Evolutionary conservation across 2,797 vertebrate genomes (phyloP), one percentile per base, ranked within the genome.

Genomic region (Monodelphis domestica): DNA sequence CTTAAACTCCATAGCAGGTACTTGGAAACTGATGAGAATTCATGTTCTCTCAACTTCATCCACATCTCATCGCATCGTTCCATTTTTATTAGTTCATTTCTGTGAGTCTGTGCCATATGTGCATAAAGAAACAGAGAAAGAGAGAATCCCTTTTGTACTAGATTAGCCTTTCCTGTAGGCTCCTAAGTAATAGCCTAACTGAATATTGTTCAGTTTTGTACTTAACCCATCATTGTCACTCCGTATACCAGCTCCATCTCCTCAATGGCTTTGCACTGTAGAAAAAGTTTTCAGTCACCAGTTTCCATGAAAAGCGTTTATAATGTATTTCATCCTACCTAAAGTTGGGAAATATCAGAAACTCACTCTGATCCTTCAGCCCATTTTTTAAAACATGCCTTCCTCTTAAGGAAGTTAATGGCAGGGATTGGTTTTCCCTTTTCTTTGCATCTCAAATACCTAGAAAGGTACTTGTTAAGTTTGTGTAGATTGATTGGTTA

Each of bases 1-100:
- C 87, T 99, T 99, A 95, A 99, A 99, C 98, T 99, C 99, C 88
- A 99, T 99, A 98, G 99, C 99, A 99, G 99, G 99, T 99, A 99
- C 54, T 93, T 93, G 63, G 55, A 29, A 28, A 89, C 55, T 63
- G 92, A 26, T 33, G 26, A 97, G 84, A 51, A 53, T 0, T 0
- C 38, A 87, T 30, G 87, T 98, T 95, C 94, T 97, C 97, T 97
- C 95, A 97, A 95, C 33, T 70, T 88, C 87, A 78, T 91, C 70
- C 57, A n/a, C 92, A 95, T 95, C 90, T 95, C 89, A 95, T 92
- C 88, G 55, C 45, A 51, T 93, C 63, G 54, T 52, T 53, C 10
- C 45, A 56, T 78, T 78, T 78, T 78, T 78, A 7, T 21, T 21
- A 78, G 38, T 78, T 78, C 38, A 24, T 78, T 78, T 78, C 70